These are phyloP conservation scores for Cephus nigrinus DNA, from an alignment of 2,888 invertebrate genomes.

Conservation along the genomic window DNA sequence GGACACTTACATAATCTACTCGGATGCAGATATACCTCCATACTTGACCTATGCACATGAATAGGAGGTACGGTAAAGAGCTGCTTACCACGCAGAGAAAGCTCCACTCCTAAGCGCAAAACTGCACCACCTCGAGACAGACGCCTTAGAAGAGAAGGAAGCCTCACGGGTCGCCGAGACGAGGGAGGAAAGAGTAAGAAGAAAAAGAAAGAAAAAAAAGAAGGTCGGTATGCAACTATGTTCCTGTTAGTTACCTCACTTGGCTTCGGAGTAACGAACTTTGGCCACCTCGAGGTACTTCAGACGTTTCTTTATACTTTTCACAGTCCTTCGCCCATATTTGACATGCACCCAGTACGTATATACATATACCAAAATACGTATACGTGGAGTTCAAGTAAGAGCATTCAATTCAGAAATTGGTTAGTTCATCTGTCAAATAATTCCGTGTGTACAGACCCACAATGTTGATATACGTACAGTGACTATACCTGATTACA, in stretches of 20 bases:
- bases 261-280: background rate
- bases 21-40: background rate
- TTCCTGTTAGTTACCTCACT: background rate
- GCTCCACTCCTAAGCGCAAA: background rate
- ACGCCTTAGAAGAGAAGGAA: background rate
- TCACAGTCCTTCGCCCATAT: background rate
- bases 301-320: background rate
- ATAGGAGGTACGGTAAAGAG: background rate
- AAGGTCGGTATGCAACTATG: background rate
- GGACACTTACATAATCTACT: background rate
- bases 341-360: background rate
- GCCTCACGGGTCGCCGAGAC: background rate
- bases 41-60: background rate
- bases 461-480: background rate
- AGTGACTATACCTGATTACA: background rate
- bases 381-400: background rate
- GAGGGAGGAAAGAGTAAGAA: slow-evolving; percentile 22
- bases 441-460: background rate
- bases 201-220: background rate
- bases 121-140: background rate
- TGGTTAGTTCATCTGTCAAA: background rate
- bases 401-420: background rate
- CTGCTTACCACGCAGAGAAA: background rate
- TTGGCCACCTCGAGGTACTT: background rate
- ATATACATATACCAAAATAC: background rate